Percentiles rank a stretch among this genome's conserved stretches.
phyloP scores from a whole-genome alignment of 1,140 invertebrate genomes.

The Lasioglossum baleicum region DNA sequence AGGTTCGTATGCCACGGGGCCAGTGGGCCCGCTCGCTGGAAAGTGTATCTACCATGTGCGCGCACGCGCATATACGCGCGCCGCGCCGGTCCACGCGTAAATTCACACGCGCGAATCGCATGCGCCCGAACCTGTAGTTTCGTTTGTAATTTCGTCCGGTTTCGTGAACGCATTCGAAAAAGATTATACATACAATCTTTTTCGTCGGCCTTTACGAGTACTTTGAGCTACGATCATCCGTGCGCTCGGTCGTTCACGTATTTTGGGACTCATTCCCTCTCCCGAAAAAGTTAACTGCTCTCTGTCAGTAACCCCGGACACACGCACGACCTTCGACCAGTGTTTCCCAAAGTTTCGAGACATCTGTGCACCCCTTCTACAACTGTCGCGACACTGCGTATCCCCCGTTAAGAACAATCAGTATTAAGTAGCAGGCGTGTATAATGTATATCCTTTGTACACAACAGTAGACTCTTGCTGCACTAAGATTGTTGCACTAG shows the following conservation, averaged over 20 bases:
- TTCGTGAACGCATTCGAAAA: neutral
- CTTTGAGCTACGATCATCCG: neutral
- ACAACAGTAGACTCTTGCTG: too few relatives aligned
- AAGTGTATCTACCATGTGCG: slow-evolving; percentile 26
- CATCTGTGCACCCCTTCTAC: too few relatives aligned
- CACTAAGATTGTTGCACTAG: too few relatives aligned
- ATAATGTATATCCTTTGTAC: too few relatives aligned
- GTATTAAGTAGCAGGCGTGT: too few relatives aligned
- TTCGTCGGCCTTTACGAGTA: neutral
- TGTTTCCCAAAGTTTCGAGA: too few relatives aligned
- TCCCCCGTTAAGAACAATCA: too few relatives aligned
- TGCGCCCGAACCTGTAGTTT: slow-evolving; percentile 9
- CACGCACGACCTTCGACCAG: too few relatives aligned
- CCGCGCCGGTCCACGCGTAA: slow-evolving; percentile 1
- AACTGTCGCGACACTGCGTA: too few relatives aligned
- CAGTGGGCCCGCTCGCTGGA: slow-evolving; percentile 58
- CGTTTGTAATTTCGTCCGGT: slow-evolving; percentile 27
- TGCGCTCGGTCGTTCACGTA: neutral
- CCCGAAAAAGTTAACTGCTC: too few relatives aligned
- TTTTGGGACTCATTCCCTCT: neutral
- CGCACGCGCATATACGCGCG: slow-evolving; percentile 5
- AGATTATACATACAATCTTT: neutral
- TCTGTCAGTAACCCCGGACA: too few relatives aligned
- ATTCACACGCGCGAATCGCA: neutral
- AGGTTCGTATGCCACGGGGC: slow-evolving; percentile 72